phyloP scores from a whole-genome alignment of 2,797 vertebrate species.

The Pteronotus mesoamericanus region DNA sequence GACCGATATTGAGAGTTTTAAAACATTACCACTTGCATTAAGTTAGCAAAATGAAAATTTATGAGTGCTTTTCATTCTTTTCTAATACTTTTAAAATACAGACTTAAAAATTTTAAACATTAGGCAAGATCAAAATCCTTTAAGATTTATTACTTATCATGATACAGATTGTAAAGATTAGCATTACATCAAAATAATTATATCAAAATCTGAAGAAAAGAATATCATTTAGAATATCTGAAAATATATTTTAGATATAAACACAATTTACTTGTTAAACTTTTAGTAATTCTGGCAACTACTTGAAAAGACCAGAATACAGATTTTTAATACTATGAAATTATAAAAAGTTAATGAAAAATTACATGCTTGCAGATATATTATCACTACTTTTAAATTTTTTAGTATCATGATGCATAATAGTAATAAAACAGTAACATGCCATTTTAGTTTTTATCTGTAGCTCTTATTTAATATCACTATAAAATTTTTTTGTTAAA shows the following conservation, averaged over 20 bases:
- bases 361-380: not conserved
- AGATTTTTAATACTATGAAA: slow-evolving; percentile 43
- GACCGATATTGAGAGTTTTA: slow-evolving; percentile 1
- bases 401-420: slow-evolving; percentile 52
- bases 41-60: slow-evolving; percentile 36
- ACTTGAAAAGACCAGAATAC: slow-evolving; percentile 11
- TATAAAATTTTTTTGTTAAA: slow-evolving; percentile 49
- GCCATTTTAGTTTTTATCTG: slow-evolving; percentile 56
- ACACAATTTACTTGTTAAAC: slow-evolving; percentile 13
- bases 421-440: slow-evolving; percentile 44
- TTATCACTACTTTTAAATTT: slow-evolving; percentile 45
- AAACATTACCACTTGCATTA: slow-evolving; percentile 20
- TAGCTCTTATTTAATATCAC: slow-evolving; percentile 30
- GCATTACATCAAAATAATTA: slow-evolving; percentile 27
- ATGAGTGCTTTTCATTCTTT: slow-evolving; percentile 36
- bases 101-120: not conserved
- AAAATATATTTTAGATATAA: slow-evolving; percentile 50
- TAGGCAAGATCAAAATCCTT: slow-evolving; percentile 22
- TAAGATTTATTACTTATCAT: slow-evolving; percentile 52
- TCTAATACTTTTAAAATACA: slow-evolving; percentile 34
- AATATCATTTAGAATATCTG: slow-evolving; percentile 35
- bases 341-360: slow-evolving; percentile 51
- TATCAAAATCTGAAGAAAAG: slow-evolving; percentile 45
- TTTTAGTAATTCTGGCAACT: slow-evolving; percentile 35
- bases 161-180: slow-evolving; percentile 31